phyloP scores from a whole-genome alignment of 2,113 vertebrate species.

The Corvus hawaiiensis region DNA sequence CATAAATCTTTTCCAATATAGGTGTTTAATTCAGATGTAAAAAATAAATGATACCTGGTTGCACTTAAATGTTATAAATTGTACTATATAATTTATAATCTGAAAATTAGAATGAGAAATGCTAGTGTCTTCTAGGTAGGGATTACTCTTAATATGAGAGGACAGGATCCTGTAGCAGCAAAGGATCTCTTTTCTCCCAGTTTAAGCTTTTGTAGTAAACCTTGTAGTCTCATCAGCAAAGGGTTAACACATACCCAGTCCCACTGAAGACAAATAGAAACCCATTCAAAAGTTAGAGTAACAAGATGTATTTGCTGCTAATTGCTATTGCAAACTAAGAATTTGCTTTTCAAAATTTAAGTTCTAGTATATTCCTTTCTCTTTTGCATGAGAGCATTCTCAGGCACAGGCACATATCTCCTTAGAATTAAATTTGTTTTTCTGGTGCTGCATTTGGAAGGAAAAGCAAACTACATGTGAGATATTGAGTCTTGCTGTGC shows the following conservation, averaged over 20 bases:
- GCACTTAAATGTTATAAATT: background rate
- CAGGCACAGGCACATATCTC: background rate
- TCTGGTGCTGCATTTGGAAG: background rate
- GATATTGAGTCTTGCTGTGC: constrained; percentile 7
- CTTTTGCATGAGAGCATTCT: background rate
- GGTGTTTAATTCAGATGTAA: background rate
- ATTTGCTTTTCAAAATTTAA: background rate
- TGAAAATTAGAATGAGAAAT: background rate
- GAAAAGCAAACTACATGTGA: background rate
- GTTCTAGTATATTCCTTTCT: background rate
- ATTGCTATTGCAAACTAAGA: background rate
- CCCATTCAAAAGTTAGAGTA: background rate
- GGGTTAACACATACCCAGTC: background rate
- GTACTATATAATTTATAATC: background rate
- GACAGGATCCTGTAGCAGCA: background rate
- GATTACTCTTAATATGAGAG: background rate
- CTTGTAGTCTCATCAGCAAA: background rate
- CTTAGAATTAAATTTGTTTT: background rate
- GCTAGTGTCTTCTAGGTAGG: background rate
- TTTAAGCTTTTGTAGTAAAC: background rate
- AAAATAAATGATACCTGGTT: background rate
- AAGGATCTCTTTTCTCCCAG: background rate
- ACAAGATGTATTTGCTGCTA: background rate
- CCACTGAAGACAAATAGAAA: background rate
- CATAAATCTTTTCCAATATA: background rate